These are phyloP conservation scores for Psammodynastes pulverulentus DNA, from an alignment of 2,113 vertebrate genomes.

Conservation along the genomic window DNA sequence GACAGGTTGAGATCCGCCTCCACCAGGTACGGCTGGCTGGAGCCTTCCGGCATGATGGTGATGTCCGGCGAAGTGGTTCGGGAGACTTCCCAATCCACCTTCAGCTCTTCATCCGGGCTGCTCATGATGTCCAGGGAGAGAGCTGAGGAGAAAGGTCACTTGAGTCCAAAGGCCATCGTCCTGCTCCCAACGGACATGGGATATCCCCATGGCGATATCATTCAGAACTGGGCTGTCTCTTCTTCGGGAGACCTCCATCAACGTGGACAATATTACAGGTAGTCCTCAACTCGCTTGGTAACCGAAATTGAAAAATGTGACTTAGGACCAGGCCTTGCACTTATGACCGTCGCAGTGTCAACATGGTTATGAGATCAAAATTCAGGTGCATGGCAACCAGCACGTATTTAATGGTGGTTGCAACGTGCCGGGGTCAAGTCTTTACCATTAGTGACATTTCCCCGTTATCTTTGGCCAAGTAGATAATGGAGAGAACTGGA, in stretches of 20 bases:
- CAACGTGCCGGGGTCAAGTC: neutral
- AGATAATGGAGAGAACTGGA: neutral
- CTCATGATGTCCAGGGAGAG: neutral
- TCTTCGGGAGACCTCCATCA: neutral
- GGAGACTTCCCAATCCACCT: neutral
- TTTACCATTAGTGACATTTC: neutral
- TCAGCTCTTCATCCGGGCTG: neutral
- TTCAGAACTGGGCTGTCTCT: neutral
- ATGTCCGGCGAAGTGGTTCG: neutral
- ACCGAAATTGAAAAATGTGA: neutral
- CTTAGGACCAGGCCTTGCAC: neutral
- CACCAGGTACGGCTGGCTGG: rapidly evolving
- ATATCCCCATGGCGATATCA: neutral
- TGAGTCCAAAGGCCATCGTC: neutral
- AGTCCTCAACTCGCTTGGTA: neutral
- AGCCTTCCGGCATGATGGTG: neutral
- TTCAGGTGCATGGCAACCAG: neutral
- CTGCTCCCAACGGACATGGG: neutral
- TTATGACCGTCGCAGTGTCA: rapidly evolving
- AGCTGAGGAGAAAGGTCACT: neutral
- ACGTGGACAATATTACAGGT: neutral
- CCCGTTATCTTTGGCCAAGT: neutral
- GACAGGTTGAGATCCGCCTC: neutral
- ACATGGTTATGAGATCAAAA: neutral
- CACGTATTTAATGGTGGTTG: neutral